Base-by-base conservation (phyloP, 2,888 invertebrate genomes). In the Synergus laeviventris region DNA sequence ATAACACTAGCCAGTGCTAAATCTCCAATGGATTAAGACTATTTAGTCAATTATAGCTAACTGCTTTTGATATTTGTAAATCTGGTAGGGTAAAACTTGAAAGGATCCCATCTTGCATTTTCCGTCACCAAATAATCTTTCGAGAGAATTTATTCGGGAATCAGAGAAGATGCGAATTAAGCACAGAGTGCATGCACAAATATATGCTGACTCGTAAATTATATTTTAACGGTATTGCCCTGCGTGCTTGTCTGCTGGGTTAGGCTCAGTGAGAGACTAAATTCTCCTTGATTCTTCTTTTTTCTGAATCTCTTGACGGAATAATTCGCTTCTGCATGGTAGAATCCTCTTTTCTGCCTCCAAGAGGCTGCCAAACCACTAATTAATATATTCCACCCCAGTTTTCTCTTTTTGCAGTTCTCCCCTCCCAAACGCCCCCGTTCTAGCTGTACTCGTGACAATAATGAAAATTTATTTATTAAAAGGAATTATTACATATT, bases 171-270 rank as follows among this genome's bases (percentile, higher is more conserved):
- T 31, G 36, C 61, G 61, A 62, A 62, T 62, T n/a, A 38, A 36
- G 45, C 70, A 56, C 56, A 45, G 45, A 24, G n/a, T 24, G 45
- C 70, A 36, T 31, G 49, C 31, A 49, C 49, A 24, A 70, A 70
- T 49, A 70, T 70, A n/a, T n/a, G 31, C 70, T 70, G 70, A 70
- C 49, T 70, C 70, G 70, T 70, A 70, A 70, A 70, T 70, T 70
- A 70, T 70, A 70, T 49, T 70, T 70, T 70, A 70, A 70, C 49
- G 70, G 70, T 70, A 49, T 70, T 70, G 49, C 70, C 18, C 49
- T 70, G 70, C 36, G n/a, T 70, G 70, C 49, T 49, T n/a, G 45
- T 24, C 21, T 70, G 66, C 42, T n/a, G 66, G 66, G 70, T 70
- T 49, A n/a, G 18, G 11, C 36, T 38, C 36, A 36, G 38, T 18